Conservation (phyloP, 2,888 invertebrate genomes). For the Asteroscopus sphinx region DNA sequence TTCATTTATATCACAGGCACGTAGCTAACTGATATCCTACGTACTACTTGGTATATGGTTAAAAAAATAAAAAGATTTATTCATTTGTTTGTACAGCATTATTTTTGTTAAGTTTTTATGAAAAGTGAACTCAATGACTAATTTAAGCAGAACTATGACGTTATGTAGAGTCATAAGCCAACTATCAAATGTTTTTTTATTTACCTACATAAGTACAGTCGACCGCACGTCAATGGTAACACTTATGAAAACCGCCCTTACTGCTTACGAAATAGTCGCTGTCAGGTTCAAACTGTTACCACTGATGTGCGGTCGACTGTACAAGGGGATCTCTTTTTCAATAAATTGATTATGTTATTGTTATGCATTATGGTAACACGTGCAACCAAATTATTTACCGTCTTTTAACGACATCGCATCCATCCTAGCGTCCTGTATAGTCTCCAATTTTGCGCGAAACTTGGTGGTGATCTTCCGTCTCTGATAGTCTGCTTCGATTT, state of each 20-base stretch:
- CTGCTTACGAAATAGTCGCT: no score
- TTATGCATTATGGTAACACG: not conserved
- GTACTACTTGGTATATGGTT: conserved; percentile 10
- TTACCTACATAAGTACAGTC: no score
- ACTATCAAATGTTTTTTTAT: no score
- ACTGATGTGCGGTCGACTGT: no score
- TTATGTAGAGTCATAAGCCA: no score
- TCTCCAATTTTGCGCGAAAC: conserved; percentile 94
- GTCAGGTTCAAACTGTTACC: no score
- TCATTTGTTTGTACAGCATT: conserved; percentile 14
- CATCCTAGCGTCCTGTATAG: conserved; percentile 96
- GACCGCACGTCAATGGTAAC: no score
- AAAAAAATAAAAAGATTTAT: conserved; percentile 7
- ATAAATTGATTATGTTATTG: not conserved
- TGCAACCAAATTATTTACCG: conserved; percentile 83
- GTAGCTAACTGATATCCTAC: not conserved
- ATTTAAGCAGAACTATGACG: not conserved
- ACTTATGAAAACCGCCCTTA: no score
- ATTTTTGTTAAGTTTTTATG: not conserved
- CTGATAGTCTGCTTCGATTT: conserved; percentile 97
- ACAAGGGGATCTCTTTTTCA: no score
- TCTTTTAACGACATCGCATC: conserved; percentile 94
- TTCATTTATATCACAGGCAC: conserved; percentile 6
- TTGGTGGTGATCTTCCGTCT: conserved; percentile 95
- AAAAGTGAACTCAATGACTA: not conserved